Conservation (phyloP, 2,888 invertebrate genomes). For the Drosophila testacea region DNA sequence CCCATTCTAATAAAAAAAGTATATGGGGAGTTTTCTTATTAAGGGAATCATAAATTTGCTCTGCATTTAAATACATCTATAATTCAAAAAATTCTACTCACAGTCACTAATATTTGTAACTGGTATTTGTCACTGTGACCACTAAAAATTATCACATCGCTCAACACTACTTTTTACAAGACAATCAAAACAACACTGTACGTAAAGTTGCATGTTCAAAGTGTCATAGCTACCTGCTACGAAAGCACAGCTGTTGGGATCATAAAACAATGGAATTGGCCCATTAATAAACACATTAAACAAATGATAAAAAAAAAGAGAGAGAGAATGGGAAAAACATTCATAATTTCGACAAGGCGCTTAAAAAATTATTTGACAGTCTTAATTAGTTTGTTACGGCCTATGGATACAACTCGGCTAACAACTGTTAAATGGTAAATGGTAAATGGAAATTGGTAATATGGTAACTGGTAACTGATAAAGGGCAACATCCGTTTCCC, state of each 20-base stretch:
- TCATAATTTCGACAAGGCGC: constrained; percentile 44
- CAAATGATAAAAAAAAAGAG: not conserved
- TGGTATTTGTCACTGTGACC: too few species aligned
- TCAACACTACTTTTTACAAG: not conserved
- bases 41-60: too few species aligned
- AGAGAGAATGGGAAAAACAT: constrained; percentile 18
- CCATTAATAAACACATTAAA: constrained; percentile 49
- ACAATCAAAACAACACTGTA: constrained; percentile 17
- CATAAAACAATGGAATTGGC: constrained; percentile 11
- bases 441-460: constrained; percentile 12
- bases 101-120: too few species aligned
- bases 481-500: constrained; percentile 70
- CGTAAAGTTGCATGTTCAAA: constrained; percentile 8
- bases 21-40: too few species aligned
- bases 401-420: constrained; percentile 16
- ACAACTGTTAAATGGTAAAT: constrained; percentile 32
- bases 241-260: constrained; percentile 32
- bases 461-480: constrained; percentile 40
- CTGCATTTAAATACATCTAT: too few species aligned
- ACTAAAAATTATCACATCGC: too few species aligned
- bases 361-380: constrained; percentile 55
- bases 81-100: too few species aligned
- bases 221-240: constrained; percentile 30
- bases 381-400: constrained; percentile 55
- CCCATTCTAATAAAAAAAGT: too few species aligned